A percentile compares a stretch with the other conserved stretches of the same genome.
Evolutionary conservation across 2,113 vertebrate genomes (phyloP).

Genomic region (Lepus americanus): DNA sequence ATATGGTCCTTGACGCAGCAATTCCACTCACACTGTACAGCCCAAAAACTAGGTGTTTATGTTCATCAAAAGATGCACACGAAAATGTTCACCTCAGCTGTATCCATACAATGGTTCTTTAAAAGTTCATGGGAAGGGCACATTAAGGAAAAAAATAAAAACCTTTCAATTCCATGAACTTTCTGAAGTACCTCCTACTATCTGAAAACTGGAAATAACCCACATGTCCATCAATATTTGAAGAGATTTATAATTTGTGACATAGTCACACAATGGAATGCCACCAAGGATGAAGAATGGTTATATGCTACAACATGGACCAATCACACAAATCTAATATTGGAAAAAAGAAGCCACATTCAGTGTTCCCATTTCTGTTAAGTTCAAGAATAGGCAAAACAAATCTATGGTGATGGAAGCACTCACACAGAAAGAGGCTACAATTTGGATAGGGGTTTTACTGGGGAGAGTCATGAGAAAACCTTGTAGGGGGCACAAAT

Average conservation of each 20-base stretch:
- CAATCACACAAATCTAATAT: background rate
- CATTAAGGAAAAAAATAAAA: too few relatives aligned
- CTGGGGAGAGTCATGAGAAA: background rate
- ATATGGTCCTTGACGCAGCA: background rate
- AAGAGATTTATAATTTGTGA: background rate
- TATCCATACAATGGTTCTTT: background rate
- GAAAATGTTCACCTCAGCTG: background rate
- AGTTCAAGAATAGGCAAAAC: background rate
- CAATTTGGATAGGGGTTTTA: background rate
- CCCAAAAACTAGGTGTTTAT: background rate
- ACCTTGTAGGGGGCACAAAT: background rate
- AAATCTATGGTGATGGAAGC: background rate
- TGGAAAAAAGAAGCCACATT: background rate
- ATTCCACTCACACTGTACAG: too few relatives aligned
- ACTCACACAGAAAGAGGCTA: background rate
- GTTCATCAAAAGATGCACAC: background rate
- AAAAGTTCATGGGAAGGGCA: too few relatives aligned
- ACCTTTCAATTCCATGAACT: too few relatives aligned
- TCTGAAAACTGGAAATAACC: background rate
- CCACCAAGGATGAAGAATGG: background rate
- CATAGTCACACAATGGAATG: background rate
- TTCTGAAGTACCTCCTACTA: background rate
- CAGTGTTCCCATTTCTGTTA: background rate
- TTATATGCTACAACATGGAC: background rate
- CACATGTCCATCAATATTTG: background rate